Evolutionary conservation across 2,888 invertebrate species (phyloP).

Genomic region (Minunthozetes semirufus): DNA sequence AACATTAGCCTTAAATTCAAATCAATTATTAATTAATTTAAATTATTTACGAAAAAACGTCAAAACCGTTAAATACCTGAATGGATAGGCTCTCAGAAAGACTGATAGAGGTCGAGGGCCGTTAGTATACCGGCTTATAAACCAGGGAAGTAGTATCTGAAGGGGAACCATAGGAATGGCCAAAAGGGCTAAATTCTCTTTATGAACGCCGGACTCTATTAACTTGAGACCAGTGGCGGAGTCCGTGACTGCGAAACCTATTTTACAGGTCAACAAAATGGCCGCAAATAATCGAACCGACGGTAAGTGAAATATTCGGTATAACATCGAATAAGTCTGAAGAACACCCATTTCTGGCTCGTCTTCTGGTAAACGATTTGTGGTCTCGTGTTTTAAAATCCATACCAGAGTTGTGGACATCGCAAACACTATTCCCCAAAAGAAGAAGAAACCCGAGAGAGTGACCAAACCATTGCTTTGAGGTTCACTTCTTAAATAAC

Average conservation of each 20-base stretch:
- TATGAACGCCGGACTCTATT: slow-evolving; percentile 91
- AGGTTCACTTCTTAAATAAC: slow-evolving; percentile 69
- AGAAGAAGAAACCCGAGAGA: slow-evolving; percentile 70
- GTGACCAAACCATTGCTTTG: slow-evolving; percentile 60
- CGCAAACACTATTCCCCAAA: slow-evolving; percentile 91
- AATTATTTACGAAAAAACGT: too few relatives aligned
- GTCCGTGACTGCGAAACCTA: slow-evolving; percentile 92
- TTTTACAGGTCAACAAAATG: slow-evolving; percentile 83
- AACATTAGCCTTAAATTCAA: slow-evolving; percentile 62
- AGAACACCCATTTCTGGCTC: slow-evolving; percentile 51
- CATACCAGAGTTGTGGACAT: slow-evolving; percentile 81
- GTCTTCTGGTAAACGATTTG: slow-evolving; percentile 45
- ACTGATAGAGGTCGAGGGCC: slow-evolving; percentile 83
- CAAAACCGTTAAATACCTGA: slow-evolving; percentile 51
- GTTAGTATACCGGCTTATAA: slow-evolving; percentile 72
- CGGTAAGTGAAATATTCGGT: slow-evolving; percentile 72
- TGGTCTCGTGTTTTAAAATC: slow-evolving; percentile 71
- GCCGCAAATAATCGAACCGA: slow-evolving; percentile 69
- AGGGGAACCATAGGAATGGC: slow-evolving; percentile 89
- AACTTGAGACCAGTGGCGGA: slow-evolving; percentile 88
- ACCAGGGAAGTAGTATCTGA: slow-evolving; percentile 81
- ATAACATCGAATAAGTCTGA: slow-evolving; percentile 73
- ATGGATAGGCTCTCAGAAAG: slow-evolving; percentile 80
- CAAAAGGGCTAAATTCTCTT: slow-evolving; percentile 84
- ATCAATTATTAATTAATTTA: background rate